These are phyloP conservation scores for Teleogryllus occipitalis DNA, from an alignment of 1,140 invertebrate species.

Conservation along the genomic window DNA sequence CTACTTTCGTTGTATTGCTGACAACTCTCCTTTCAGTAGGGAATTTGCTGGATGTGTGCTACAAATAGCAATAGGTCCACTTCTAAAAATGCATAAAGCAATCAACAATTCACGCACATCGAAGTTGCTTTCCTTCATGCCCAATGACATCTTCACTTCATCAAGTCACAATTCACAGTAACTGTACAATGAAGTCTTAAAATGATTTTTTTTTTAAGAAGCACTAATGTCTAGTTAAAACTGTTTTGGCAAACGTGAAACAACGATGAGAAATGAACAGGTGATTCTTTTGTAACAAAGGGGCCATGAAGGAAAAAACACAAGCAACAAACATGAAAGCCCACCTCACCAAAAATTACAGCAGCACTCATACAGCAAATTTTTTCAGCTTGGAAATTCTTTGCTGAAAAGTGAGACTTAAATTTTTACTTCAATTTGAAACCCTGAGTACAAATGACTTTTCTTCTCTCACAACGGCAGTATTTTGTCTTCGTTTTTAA, in stretches of 20 bases:
- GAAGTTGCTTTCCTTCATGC: not conserved
- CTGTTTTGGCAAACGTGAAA: not conserved
- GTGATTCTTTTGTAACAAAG: not conserved
- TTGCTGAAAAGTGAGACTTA: not conserved
- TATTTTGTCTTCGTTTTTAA: not conserved
- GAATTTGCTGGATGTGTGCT: not conserved
- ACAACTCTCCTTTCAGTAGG: not conserved
- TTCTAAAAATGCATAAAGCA: slow-evolving; percentile 1
- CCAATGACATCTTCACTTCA: not conserved
- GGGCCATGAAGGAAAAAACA: not conserved
- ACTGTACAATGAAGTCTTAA: not conserved
- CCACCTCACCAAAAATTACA: not conserved
- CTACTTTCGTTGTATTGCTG: slow-evolving; percentile 4
- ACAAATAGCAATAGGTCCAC: slow-evolving; percentile 1
- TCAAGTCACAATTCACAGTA: not conserved
- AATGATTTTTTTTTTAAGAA: not conserved
- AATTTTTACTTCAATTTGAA: not conserved
- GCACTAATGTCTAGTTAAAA: not conserved
- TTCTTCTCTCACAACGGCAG: not conserved
- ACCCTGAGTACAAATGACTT: not conserved
- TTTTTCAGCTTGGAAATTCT: not conserved
- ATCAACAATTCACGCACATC: not conserved
- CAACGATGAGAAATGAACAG: not conserved
- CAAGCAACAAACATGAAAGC: not conserved
- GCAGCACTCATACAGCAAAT: slow-evolving; percentile 3